Conservation (phyloP, 92 coral and sea anemone genomes). For the Palythoa heliodiscus region DNA sequence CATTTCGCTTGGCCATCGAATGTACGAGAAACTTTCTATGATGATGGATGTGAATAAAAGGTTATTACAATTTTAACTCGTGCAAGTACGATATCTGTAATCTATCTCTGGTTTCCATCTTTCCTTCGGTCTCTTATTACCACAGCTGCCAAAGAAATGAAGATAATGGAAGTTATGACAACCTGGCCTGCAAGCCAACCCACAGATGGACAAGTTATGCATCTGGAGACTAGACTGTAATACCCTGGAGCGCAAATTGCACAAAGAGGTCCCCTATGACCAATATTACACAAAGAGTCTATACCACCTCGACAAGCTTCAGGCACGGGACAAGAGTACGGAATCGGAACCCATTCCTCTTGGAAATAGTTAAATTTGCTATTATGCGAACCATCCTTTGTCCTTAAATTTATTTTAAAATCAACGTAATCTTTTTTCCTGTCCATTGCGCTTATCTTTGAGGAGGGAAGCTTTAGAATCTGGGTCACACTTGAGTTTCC, state of each 20-base stretch:
- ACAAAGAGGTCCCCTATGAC: slow-evolving; percentile 54
- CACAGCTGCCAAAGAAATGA: slow-evolving; percentile 31
- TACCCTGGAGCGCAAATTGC: slow-evolving; percentile 31
- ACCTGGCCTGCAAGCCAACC: slow-evolving; percentile 50
- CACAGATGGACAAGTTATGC: slow-evolving; percentile 39
- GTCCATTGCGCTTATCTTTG: too few species aligned
- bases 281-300: slow-evolving; percentile 34
- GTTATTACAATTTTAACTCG: slow-evolving; percentile 62
- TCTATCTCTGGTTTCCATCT: slow-evolving; percentile 16
- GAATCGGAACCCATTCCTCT: slow-evolving; percentile 7
- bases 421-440: too few species aligned
- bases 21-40: slow-evolving; percentile 62
- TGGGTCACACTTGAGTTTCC: too few species aligned
- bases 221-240: slow-evolving; percentile 26
- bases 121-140: slow-evolving; percentile 32
- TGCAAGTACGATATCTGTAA: slow-evolving; percentile 59
- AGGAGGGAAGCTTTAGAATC: too few species aligned
- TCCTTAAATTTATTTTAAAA: too few species aligned
- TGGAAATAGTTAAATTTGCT: too few species aligned
- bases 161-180: slow-evolving; percentile 8
- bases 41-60: slow-evolving; percentile 61
- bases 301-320: slow-evolving; percentile 48
- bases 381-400: too few species aligned
- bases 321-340: slow-evolving; percentile 47
- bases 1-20: slow-evolving; percentile 59